These are phyloP conservation scores for Axis porcinus DNA, from an alignment of 2,113 vertebrate species.

Conservation along the genomic window DNA sequence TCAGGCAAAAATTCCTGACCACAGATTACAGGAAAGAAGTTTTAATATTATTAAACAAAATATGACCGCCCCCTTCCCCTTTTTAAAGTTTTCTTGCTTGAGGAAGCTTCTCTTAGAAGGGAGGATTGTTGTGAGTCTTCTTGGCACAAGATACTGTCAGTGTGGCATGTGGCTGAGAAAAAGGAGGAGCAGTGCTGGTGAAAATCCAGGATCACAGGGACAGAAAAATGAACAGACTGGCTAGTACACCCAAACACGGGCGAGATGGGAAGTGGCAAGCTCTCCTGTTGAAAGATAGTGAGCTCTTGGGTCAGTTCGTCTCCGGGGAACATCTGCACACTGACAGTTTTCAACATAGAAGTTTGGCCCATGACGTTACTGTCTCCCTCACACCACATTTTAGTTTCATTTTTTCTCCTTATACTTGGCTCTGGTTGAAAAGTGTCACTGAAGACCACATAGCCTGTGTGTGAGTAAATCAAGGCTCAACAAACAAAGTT, in stretches of 20 bases:
- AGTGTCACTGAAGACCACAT: not conserved
- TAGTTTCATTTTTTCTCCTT: not conserved
- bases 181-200: not conserved
- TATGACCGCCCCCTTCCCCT: not conserved
- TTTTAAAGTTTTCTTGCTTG: not conserved
- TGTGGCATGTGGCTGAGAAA: not conserved
- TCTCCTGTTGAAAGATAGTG: not conserved
- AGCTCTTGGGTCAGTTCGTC: not conserved
- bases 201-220: not conserved
- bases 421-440: not conserved
- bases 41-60: not conserved
- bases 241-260: rapidly evolving
- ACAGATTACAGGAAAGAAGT: not conserved
- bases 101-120: not conserved
- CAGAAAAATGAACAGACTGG: not conserved
- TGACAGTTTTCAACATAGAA: not conserved
- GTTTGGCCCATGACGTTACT: not conserved
- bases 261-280: not conserved
- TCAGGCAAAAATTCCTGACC: not conserved
- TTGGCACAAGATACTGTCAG: not conserved
- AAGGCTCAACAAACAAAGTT: not conserved
- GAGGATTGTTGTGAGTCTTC: not conserved
- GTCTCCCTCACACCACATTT: not conserved
- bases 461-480: not conserved
- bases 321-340: not conserved